phyloP scores from a whole-genome alignment of 2,113 vertebrate genomes.

The Barnardius zonarius region DNA sequence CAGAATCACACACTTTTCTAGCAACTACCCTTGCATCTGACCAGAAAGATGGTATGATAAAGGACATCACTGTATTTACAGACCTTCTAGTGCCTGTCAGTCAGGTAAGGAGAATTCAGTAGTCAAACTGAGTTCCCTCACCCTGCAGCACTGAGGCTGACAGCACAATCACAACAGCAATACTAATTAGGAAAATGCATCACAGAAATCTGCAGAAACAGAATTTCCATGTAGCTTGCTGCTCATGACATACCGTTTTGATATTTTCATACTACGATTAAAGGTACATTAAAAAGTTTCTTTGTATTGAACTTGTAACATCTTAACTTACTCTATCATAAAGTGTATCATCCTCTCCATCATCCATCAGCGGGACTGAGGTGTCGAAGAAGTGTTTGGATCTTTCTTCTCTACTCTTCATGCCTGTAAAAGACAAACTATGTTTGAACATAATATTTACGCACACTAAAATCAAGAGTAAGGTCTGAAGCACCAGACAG shows the following conservation, averaged over 20 bases:
- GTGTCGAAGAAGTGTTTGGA: conserved; percentile 96
- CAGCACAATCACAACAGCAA: neutral
- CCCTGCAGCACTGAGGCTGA: neutral
- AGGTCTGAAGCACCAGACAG: neutral
- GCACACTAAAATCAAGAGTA: neutral
- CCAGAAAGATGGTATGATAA: neutral
- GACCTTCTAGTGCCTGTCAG: neutral
- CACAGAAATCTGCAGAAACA: neutral
- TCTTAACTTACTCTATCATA: conserved; percentile 83
- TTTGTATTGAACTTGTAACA: neutral
- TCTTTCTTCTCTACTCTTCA: conserved; percentile 97
- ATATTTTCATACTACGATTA: neutral
- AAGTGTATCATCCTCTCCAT: conserved; percentile 87
- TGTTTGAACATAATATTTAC: neutral
- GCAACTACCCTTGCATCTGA: neutral
- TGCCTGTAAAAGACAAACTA: conserved; percentile 74
- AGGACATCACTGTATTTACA: neutral
- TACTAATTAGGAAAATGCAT: neutral
- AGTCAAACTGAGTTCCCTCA: neutral
- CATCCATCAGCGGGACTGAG: conserved; percentile 92
- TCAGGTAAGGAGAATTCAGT: neutral
- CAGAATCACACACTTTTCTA: neutral
- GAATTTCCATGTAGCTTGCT: neutral
- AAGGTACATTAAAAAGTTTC: neutral
- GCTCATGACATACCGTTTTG: neutral